Evolutionary conservation across 2,888 invertebrate genomes (phyloP).

Genomic region (Candidula unifasciata): DNA sequence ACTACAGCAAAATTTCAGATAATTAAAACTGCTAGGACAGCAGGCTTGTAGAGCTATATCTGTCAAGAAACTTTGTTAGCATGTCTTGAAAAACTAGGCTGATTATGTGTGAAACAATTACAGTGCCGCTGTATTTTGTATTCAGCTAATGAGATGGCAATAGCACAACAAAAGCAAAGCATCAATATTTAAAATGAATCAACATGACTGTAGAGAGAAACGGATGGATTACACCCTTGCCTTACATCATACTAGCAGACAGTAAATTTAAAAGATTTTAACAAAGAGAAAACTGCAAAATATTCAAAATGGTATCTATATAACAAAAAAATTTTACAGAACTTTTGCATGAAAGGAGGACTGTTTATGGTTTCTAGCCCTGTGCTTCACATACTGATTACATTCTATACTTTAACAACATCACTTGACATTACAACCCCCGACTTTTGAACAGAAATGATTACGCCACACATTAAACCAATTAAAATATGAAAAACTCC

Average conservation of each 20-base stretch:
- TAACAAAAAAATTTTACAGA: background rate
- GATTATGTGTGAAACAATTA: background rate
- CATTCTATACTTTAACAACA: too few relatives aligned
- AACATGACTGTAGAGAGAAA: background rate
- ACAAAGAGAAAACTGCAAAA: background rate
- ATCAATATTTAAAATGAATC: background rate
- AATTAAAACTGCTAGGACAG: too few relatives aligned
- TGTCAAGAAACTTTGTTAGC: background rate
- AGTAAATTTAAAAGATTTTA: background rate
- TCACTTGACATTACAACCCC: too few relatives aligned
- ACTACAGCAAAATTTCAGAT: too few relatives aligned
- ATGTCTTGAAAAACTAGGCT: background rate
- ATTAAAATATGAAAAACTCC: background rate
- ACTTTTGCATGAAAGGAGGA: too few relatives aligned
- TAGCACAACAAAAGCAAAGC: conserved; percentile 46
- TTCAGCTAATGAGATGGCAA: conserved; percentile 46
- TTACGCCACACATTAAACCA: background rate
- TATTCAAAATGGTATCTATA: background rate
- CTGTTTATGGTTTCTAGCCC: too few relatives aligned
- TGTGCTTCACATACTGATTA: too few relatives aligned
- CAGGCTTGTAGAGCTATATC: background rate
- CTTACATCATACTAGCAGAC: background rate
- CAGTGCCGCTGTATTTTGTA: background rate
- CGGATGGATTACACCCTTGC: background rate
- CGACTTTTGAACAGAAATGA: too few relatives aligned